phyloP scores from a whole-genome alignment of 2,888 invertebrate species.

The Halocaridina rubra region DNA sequence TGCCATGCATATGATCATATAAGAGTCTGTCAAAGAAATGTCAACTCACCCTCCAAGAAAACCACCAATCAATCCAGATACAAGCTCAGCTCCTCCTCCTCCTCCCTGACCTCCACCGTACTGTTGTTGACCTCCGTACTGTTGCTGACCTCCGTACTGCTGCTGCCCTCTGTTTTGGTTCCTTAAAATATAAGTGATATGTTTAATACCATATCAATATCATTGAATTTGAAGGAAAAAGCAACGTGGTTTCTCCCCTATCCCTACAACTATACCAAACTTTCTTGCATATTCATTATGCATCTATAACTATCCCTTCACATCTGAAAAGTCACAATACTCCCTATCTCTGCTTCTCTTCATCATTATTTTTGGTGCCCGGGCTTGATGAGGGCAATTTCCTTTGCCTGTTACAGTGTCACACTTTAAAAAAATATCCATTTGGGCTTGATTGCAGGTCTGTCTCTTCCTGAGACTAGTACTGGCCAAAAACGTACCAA shows the following conservation, averaged over 20 bases:
- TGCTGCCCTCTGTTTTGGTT: background rate
- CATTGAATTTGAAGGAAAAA: too few species aligned
- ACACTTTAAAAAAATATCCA: background rate
- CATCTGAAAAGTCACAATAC: too few species aligned
- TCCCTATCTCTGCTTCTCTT: too few species aligned
- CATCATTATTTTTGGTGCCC: too few species aligned
- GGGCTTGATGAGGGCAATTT: too few species aligned
- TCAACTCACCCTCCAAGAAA: slow-evolving; percentile 53
- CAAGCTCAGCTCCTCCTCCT: slow-evolving; percentile 21
- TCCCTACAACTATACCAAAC: background rate
- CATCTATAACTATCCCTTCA: too few species aligned
- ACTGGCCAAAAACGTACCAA: too few species aligned
- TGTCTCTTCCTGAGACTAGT: too few species aligned
- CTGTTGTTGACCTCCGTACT: background rate
- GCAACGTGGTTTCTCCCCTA: too few species aligned
- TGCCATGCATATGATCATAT: background rate
- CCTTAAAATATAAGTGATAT: background rate
- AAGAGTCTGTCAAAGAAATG: background rate
- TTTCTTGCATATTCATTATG: too few species aligned
- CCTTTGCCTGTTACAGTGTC: too few species aligned
- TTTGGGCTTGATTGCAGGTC: background rate
- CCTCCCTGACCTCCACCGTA: slow-evolving; percentile 4
- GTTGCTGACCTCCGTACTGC: slow-evolving; percentile 21
- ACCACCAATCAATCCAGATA: slow-evolving; percentile 49
- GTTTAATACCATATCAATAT: background rate